Percentiles rank a stretch among this genome's conserved stretches.
phyloP scores from a whole-genome alignment of 2,113 vertebrate genomes.

The Dolichotis patagonum region DNA sequence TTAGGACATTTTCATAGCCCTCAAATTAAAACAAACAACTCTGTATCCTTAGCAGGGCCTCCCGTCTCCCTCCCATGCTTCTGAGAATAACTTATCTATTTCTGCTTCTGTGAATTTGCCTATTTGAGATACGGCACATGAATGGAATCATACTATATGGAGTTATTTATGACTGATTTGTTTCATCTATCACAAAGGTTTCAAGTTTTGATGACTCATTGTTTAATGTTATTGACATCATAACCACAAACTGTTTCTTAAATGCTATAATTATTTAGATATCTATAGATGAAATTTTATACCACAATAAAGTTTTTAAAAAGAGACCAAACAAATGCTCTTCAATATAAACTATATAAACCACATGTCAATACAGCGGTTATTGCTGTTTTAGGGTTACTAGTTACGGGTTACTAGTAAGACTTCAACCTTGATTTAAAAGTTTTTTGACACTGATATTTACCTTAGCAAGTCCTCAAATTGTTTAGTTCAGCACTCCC shows the following conservation, averaged over 20 bases:
- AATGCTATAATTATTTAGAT: not conserved
- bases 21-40: not conserved
- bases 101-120: not conserved
- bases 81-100: not conserved
- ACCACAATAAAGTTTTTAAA: not conserved
- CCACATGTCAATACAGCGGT: too few relatives aligned
- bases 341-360: not conserved
- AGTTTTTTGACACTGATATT: not conserved
- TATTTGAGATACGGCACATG: not conserved
- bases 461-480: not conserved
- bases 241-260: not conserved
- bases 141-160: not conserved
- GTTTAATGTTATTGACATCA: not conserved
- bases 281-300: not conserved
- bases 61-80: not conserved
- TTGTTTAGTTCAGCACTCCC: not conserved
- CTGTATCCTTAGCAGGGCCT: not conserved
- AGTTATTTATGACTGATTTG: not conserved
- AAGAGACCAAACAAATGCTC: not conserved
- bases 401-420: not conserved
- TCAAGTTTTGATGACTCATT: not conserved
- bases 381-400: too few relatives aligned
- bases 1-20: not conserved
- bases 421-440: not conserved
- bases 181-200: not conserved